phyloP scores from a whole-genome alignment of 1,140 invertebrate species.

The Anthonomus grandis region DNA sequence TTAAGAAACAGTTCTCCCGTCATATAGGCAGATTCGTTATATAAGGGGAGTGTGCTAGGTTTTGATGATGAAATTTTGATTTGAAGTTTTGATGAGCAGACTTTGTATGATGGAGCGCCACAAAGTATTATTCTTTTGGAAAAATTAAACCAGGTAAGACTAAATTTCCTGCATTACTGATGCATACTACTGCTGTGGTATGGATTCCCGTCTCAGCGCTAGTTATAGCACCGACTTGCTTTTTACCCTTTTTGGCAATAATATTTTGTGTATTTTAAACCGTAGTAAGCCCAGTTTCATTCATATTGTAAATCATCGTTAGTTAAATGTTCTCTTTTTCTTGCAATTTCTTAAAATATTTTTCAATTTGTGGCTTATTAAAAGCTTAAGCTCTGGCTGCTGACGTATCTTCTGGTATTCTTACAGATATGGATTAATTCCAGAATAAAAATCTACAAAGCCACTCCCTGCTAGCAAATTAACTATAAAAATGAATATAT shows the following conservation, averaged over 20 bases:
- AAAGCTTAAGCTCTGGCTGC: background rate
- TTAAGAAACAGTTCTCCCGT: no score
- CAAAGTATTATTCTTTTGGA: background rate
- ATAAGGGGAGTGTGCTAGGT: background rate
- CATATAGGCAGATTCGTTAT: no score
- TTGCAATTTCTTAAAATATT: background rate
- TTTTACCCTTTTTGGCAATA: no score
- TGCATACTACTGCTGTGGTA: background rate
- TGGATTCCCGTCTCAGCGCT: background rate
- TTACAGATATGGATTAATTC: background rate
- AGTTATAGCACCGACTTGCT: background rate
- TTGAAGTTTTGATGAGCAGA: no score
- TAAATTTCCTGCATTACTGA: background rate
- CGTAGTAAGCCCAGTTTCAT: no score
- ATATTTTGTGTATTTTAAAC: no score
- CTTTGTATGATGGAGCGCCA: background rate
- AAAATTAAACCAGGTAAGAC: background rate
- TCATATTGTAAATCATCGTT: no score
- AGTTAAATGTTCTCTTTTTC: background rate
- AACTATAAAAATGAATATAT: no score
- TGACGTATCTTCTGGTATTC: background rate
- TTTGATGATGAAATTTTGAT: no score
- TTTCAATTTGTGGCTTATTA: background rate
- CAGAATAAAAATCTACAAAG: background rate
- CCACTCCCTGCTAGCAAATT: background rate